These are phyloP conservation scores for Craseonycteris thonglongyai DNA, from an alignment of 2,113 vertebrate species.

Conservation along the genomic window DNA sequence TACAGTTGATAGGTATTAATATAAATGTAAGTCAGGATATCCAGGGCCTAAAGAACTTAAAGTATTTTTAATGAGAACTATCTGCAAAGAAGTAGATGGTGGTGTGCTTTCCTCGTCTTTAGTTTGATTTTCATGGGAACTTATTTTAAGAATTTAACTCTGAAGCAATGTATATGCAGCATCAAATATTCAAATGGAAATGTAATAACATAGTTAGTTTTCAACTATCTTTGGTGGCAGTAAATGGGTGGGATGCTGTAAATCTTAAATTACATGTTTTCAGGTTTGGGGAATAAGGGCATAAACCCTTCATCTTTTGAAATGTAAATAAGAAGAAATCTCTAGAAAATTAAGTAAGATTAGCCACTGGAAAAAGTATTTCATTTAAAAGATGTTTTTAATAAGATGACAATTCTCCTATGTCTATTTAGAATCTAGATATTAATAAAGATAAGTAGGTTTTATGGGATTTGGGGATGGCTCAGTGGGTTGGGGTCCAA, in stretches of 20 bases:
- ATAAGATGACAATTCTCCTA: not conserved
- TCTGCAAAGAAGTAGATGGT: not conserved
- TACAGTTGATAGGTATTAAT: not conserved
- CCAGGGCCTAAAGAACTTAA: not conserved
- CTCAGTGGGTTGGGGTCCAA: no score
- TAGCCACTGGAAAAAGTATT: not conserved
- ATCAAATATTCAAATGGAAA: conserved; percentile 1
- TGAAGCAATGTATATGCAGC: not conserved
- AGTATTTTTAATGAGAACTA: not conserved
- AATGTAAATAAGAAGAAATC: not conserved
- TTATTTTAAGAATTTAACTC: conserved; percentile 37
- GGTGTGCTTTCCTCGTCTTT: not conserved
- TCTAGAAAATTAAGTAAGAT: not conserved
- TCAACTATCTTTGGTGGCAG: not conserved
- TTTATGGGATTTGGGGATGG: no score
- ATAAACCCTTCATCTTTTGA: not conserved
- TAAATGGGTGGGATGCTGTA: not conserved
- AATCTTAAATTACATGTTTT: not conserved
- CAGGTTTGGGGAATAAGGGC: not conserved
- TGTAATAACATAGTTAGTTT: conserved; percentile 17
- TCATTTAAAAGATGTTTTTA: not conserved
- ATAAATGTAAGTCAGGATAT: not conserved
- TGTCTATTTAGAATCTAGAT: not conserved
- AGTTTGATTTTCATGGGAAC: conserved; percentile 33
- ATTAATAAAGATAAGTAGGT: not conserved